phyloP scores from a whole-genome alignment of 92 coral and sea anemone species.

The Porites lobata region DNA sequence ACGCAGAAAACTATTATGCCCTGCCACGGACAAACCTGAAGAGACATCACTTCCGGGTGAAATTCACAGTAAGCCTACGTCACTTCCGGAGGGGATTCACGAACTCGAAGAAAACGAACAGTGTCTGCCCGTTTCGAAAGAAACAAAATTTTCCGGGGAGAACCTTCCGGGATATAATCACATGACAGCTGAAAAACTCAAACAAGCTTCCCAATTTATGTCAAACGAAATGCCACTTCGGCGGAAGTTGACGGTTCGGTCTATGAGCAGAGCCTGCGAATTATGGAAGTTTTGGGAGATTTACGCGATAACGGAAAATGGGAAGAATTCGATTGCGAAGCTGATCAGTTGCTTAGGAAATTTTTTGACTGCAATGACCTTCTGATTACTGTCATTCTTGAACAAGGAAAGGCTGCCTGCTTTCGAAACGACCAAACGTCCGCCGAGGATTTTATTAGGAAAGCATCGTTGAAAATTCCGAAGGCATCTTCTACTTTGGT shows the following conservation, averaged over 20 bases:
- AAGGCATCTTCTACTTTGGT: constrained; percentile 12
- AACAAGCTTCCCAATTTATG: neutral
- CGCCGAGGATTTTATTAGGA: constrained; percentile 37
- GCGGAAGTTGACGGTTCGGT: neutral
- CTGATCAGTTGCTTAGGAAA: constrained; percentile 17
- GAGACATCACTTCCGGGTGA: constrained; percentile 8
- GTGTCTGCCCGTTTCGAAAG: neutral
- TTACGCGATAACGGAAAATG: constrained; percentile 61
- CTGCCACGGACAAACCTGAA: neutral
- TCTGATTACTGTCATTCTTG: constrained; percentile 41
- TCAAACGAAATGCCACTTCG: constrained; percentile 18
- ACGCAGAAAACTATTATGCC: neutral
- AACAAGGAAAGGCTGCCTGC: constrained; percentile 48
- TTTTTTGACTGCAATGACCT: neutral
- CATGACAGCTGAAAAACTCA: neutral
- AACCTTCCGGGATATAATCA: neutral
- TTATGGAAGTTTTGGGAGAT: constrained; percentile 37
- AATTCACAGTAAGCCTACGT: neutral
- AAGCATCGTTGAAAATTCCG: neutral
- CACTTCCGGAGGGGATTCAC: neutral
- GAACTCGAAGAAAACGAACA: neutral
- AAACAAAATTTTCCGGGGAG: neutral
- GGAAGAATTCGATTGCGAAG: constrained; percentile 42
- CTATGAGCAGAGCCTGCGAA: constrained; percentile 4
- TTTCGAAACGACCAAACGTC: constrained; percentile 30